Percentiles rank a stretch among this genome's conserved stretches.
Evolutionary conservation across 1,140 invertebrate species (phyloP).

Genomic region (Helicoverpa armigera): DNA sequence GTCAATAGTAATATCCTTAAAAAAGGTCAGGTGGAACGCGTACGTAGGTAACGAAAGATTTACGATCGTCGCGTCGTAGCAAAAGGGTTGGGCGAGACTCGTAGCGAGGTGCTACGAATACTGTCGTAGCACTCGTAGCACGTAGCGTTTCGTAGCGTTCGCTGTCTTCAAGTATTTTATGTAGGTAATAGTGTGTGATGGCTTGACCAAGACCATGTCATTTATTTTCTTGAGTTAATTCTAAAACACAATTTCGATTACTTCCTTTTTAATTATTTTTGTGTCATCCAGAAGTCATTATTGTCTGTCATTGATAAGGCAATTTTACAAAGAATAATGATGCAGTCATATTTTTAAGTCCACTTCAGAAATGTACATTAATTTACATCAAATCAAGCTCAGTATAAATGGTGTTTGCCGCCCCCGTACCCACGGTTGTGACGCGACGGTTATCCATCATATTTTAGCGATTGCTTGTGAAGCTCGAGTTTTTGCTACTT

Average conservation of each 20-base stretch:
- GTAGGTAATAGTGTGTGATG: neutral
- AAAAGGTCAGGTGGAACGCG: constrained; percentile 22
- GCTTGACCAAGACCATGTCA: neutral
- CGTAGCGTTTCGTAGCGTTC: constrained; percentile 24
- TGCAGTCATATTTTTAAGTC: no score
- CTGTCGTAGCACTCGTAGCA: neutral
- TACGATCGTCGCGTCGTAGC: constrained; percentile 6
- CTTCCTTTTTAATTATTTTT: no score
- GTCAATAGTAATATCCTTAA: constrained; percentile 28
- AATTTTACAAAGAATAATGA: neutral
- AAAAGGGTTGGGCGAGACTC: constrained; percentile 6
- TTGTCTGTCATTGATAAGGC: neutral
- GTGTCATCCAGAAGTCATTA: no score
- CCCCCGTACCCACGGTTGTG: neutral
- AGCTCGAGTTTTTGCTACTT: constrained; percentile 12
- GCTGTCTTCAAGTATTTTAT: neutral
- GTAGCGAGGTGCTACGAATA: neutral
- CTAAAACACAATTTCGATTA: neutral
- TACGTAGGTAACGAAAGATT: constrained; percentile 29
- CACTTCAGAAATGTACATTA: neutral
- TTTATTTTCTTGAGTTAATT: neutral
- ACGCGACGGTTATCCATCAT: constrained; percentile 52
- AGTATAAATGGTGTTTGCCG: constrained; percentile 4
- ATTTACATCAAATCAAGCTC: constrained; percentile 21
- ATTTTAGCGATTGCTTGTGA: constrained; percentile 19